Conservation (phyloP, 2,113 vertebrate genomes). For the Xiphophorus couchianus region DNA sequence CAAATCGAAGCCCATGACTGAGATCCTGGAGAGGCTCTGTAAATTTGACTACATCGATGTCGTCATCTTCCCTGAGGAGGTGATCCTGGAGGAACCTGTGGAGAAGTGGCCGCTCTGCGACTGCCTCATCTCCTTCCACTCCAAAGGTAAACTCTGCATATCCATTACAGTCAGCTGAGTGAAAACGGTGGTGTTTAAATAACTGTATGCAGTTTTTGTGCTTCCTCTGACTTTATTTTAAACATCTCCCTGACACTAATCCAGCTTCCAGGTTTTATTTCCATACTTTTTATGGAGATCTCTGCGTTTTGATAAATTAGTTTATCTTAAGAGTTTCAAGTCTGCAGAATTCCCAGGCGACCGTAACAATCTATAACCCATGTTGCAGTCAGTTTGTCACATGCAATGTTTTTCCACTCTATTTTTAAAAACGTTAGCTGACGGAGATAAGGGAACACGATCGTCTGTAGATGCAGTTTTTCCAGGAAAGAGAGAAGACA, state of each 20-base stretch:
- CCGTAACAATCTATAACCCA: neutral
- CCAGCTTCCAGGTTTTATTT: neutral
- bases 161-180: no score
- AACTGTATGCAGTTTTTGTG: neutral
- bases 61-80: conserved; percentile 95
- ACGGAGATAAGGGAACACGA: neutral
- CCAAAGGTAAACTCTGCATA: conserved; percentile 86
- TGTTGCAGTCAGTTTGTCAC: neutral
- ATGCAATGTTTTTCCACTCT: neutral
- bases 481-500: neutral
- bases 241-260: neutral
- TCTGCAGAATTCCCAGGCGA: neutral
- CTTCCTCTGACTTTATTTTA: neutral
- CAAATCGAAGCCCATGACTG: conserved; percentile 97
- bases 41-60: conserved; percentile 96
- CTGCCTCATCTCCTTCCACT: conserved; percentile 98
- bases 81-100: conserved; percentile 93
- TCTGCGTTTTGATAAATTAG: neutral
- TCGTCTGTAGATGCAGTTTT: neutral
- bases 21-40: conserved; percentile 96
- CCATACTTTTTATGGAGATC: neutral
- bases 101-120: conserved; percentile 96
- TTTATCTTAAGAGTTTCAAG: neutral
- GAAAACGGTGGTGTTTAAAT: no score
- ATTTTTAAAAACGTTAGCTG: neutral